Base-by-base conservation (phyloP, 2,113 vertebrate genomes). In the Mesocricetus auratus region DNA sequence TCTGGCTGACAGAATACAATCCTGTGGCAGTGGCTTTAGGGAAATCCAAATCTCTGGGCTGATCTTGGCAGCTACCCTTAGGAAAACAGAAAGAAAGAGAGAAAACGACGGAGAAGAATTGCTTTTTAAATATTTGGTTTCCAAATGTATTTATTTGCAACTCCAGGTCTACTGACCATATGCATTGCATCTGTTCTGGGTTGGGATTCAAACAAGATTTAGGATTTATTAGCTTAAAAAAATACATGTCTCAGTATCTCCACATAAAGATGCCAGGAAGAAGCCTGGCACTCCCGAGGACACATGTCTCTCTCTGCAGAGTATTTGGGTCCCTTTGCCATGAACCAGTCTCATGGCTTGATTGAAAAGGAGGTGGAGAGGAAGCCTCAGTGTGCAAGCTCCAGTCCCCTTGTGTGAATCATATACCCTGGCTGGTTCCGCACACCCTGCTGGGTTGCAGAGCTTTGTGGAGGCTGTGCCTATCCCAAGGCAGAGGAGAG, bases 111-210 rank as follows among this genome's bases (percentile, higher is more conserved):
- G 87, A 95, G 89, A 94, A 97, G 88, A 95, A 96, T 95, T 92
- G 90, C 95, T 97, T 97, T 93, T 97, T 92, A 97, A 97, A 97
- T 97, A 97, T 98, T 97, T 98, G 95, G 87, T 97, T 94, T 97
- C 95, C 93, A 98, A 97, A 96, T 90, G 97, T 97, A 96, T 97
- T 97, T 97, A 97, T 97, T 97, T 97, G 97, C 94, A 95, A 75
- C 94, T 95, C 87, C 81, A 64, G 91, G 97, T 96, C 97, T 93
- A 96, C 93, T 97, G 95, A 88, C 97, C 97, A 97, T 96, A 95
- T 97, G 97, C 42, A 93, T 92, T 92, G 95, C 97, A 98, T 97
- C 96, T 98, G 97, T 92, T 98, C 93, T 93, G 92, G 93, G 90
- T 87, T 88, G 91, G 88, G 93, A 96, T 86, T 96, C 96, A 87